Evolutionary conservation across 2,113 vertebrate species (phyloP).

Genomic region (Accipiter virgatus): DNA sequence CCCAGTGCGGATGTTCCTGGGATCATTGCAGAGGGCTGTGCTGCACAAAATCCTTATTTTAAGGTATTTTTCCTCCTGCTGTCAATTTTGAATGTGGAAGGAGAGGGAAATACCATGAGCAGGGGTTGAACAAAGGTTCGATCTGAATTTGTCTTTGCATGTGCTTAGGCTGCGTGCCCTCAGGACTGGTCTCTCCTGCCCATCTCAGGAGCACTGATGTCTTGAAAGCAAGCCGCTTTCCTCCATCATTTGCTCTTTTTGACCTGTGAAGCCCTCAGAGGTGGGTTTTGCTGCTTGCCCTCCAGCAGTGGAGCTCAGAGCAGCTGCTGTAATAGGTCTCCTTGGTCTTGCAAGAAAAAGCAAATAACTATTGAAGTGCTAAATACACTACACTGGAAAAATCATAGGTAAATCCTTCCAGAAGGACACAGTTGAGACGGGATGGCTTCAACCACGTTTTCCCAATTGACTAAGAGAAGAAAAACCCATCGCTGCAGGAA

Average conservation of each 20-base stretch:
- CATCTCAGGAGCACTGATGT: not conserved
- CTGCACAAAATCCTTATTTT: not conserved
- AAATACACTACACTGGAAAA: not conserved
- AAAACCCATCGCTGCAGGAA: not conserved
- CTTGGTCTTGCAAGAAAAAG: not conserved
- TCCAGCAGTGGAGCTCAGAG: not conserved
- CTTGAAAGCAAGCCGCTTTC: not conserved
- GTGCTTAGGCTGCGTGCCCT: not conserved
- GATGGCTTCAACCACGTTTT: fast-evolving
- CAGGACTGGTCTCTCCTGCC: not conserved
- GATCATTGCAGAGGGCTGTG: not conserved
- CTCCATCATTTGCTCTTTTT: not conserved
- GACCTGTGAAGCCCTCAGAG: not conserved
- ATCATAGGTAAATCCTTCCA: not conserved
- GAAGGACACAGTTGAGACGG: not conserved
- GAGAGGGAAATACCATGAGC: not conserved
- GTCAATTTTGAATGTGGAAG: not conserved
- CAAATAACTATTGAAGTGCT: not conserved
- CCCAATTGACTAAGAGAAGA: not conserved
- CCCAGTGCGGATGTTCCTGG: fast-evolving
- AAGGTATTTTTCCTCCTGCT: not conserved
- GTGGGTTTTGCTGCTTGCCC: not conserved
- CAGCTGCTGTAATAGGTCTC: not conserved
- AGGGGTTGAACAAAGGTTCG: not conserved
- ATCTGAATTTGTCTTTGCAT: fast-evolving